Evolutionary conservation across 2,113 vertebrate species (phyloP).

Genomic region (Sinocyclocheilus anshuiensis): DNA sequence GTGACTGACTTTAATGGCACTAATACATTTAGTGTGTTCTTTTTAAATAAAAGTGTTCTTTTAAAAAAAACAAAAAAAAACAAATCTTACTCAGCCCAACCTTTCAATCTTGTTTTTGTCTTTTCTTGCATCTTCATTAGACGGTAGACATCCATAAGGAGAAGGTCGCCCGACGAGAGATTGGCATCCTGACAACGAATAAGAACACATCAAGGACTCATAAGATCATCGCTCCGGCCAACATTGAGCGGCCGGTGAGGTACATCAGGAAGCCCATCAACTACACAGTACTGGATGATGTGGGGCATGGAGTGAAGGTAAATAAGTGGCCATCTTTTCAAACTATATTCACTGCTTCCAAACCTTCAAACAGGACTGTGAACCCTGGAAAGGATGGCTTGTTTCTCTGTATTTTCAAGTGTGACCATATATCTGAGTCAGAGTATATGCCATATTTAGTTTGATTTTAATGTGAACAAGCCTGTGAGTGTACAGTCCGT

Average conservation of each 20-base stretch:
- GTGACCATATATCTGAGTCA: too few relatives aligned
- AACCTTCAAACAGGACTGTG: too few relatives aligned
- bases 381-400: neutral
- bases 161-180: slow-evolving; percentile 97
- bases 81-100: too few relatives aligned
- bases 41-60: too few relatives aligned
- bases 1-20: too few relatives aligned
- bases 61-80: too few relatives aligned
- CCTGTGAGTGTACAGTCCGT: too few relatives aligned
- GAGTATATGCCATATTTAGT: neutral
- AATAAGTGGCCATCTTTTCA: slow-evolving; percentile 41
- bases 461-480: too few relatives aligned
- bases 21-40: too few relatives aligned
- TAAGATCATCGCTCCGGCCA: slow-evolving; percentile 97
- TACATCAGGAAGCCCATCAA: slow-evolving; percentile 99
- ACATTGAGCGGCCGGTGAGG: slow-evolving; percentile 95
- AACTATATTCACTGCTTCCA: neutral
- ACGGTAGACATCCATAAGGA: slow-evolving; percentile 99
- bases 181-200: slow-evolving; percentile 98
- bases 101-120: neutral
- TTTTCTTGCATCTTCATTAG: slow-evolving; percentile 70
- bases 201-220: slow-evolving; percentile 98
- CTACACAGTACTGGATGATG: slow-evolving; percentile 95
- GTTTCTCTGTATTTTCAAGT: neutral
- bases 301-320: slow-evolving; percentile 98